Evolutionary conservation across 2,888 invertebrate genomes (phyloP), one percentile per base, ranked within the genome.

Genomic region (Xylota segnis): DNA sequence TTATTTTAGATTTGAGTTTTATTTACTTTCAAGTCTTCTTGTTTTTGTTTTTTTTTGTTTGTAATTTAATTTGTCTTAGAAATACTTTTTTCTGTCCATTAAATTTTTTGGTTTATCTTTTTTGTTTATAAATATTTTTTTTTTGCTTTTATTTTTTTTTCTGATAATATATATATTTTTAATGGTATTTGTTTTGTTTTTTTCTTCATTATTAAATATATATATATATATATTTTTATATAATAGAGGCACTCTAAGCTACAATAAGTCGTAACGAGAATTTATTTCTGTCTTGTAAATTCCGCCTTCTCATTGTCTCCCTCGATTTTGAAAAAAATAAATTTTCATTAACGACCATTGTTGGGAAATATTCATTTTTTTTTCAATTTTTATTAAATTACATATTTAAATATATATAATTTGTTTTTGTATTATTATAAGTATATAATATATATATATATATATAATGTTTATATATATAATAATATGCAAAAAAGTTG

Each of bases 221-320:
- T 81, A 75, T 77, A 23, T 81, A 9, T 70, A 75, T 70, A 75
- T 87, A 9, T 65, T 75, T 87, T 81, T 63, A 82, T 88, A 87
- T 88, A 84, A 78, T 88, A 88, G 89, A 89, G 89, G 89, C 89
- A 89, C 89, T 89, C 89, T 89, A 89, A 89, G 89, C 89, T 89
- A 89, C 89, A 89, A 89, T 89, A 84, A 88, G 88, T 89, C 89
- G 88, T 87, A 89, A 89, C 87, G 88, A 88, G 83, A 88, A 88
- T 81, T 88, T 88, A 88, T 88, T 88, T 87, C 40, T 14, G 63
- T 77, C 71, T 82, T 86, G 61, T 76, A 75, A 77, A 81, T 66
- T 70, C 68, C 68, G 59, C 47, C 65, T 58, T 71, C 10, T 47
- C 47, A 59, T 78, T 74, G 70, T 78, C 61, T 82, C 74, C 65